Percentiles rank a stretch among this genome's conserved stretches.
Conservation (phyloP, 2,888 invertebrate species). For the Napeogenes inachia region DNA sequence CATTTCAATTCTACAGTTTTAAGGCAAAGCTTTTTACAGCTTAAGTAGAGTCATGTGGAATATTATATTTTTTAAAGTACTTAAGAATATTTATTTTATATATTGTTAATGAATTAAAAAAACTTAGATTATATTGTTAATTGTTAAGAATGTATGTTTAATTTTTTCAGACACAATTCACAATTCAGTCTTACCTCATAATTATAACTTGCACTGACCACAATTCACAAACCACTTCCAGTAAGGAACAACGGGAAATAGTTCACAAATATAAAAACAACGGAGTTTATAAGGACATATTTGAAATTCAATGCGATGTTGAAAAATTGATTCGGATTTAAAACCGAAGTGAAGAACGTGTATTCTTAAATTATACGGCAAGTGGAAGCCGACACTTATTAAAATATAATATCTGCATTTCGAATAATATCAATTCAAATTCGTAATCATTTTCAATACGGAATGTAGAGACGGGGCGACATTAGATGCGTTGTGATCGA, state of each 20-base stretch:
- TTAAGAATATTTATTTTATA: too few species aligned
- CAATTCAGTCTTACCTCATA: slow-evolving; percentile 54
- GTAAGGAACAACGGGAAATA: slow-evolving; percentile 55
- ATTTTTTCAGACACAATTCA: background rate
- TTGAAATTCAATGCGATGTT: slow-evolving; percentile 72
- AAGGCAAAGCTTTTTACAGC: too few species aligned
- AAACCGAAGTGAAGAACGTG: slow-evolving; percentile 52
- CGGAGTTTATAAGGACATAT: slow-evolving; percentile 69
- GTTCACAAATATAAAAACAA: slow-evolving; percentile 57
- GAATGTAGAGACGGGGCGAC: slow-evolving; percentile 21
- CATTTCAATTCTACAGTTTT: too few species aligned
- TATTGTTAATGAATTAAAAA: too few species aligned
- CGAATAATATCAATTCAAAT: background rate
- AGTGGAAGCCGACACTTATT: slow-evolving; percentile 46
- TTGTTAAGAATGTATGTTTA: background rate
- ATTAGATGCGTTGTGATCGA: slow-evolving; percentile 43
- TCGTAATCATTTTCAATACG: slow-evolving; percentile 24
- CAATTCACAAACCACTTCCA: slow-evolving; percentile 50
- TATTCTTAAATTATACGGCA: slow-evolving; percentile 40
- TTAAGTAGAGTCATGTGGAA: too few species aligned
- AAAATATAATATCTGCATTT: slow-evolving; percentile 17
- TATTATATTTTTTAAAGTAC: too few species aligned
- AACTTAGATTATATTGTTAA: too few species aligned
- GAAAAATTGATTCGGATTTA: slow-evolving; percentile 65
- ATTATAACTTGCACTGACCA: slow-evolving; percentile 28